Evolutionary conservation across 2,888 invertebrate genomes (phyloP), one percentile per base, ranked within the genome.

Genomic region (Mythimna ferrago): DNA sequence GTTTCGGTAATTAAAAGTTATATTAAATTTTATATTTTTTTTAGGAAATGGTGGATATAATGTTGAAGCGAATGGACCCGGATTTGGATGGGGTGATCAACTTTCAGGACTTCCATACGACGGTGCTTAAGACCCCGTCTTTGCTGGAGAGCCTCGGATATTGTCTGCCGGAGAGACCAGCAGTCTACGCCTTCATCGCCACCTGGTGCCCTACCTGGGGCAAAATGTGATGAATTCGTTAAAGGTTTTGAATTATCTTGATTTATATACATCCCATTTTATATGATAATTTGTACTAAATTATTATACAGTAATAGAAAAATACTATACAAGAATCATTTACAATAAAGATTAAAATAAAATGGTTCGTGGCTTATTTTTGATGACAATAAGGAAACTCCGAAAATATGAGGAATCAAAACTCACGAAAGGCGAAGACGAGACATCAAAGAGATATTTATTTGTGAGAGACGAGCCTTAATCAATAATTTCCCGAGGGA

Each of bases 81-180:
- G 98, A 98, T 88, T 95, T 97, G 76, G 98, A 98, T 87, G 98
- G 98, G 0, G 95, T 97, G 72, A 97, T 98, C 38, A 97, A 97
- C 21, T 97, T 97, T 82, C 94, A 96, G 4, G 98, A 98, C 88
- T 98, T 97, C 88, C 95, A 96, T 57, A 90, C 94, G 19, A 96
- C 98, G 0, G 97, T 98, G 0, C 82, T 93, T 51, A 94, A 96
- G 65, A 97, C 98, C 19, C 97, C 97, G 0, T 95, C 97, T 68
- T 91, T 98, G 26, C 88, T 98, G 64, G 98, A 98, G 89, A 97
- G 97, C 58, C 96, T 98, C 61, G 98, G 98, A 0, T 97, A 97
- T 82, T 98, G 98, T 83, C 93, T 98, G 26, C 98, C 98, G 0
- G 97, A 97, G 70, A 92, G 96, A 80, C 90, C 95, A 0, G 96